Conservation (phyloP, 2,888 invertebrate species). For the Cephus pygmeus region DNA sequence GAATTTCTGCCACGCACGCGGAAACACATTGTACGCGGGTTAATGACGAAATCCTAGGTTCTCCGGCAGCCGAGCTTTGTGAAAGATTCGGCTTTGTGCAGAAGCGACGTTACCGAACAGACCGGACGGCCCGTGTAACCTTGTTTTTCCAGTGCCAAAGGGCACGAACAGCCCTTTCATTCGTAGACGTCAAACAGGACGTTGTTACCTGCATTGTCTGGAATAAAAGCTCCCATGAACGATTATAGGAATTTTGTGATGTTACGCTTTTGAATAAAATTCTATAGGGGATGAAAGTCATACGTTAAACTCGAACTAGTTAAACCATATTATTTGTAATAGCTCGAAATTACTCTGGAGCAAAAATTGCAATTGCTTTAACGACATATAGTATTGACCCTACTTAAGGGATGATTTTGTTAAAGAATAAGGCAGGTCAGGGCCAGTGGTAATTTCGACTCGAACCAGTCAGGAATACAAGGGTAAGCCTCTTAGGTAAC, state of each 20-base stretch:
- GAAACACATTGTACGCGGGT: slow-evolving; percentile 29
- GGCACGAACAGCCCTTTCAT: slow-evolving; percentile 13
- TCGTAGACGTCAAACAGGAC: slow-evolving; percentile 32
- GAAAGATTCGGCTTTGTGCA: slow-evolving; percentile 2
- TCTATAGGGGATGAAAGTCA: neutral
- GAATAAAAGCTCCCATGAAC: neutral
- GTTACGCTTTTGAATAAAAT: neutral
- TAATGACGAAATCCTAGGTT: slow-evolving; percentile 32
- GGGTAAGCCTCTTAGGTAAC: neutral
- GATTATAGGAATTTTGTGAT: neutral
- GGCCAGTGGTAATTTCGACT: neutral
- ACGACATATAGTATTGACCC: neutral
- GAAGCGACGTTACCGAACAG: slow-evolving; percentile 10
- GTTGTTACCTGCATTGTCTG: neutral
- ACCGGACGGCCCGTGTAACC: slow-evolving; percentile 29
- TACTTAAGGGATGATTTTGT: neutral
- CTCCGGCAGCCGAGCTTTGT: slow-evolving; percentile 23
- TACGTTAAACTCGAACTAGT: neutral
- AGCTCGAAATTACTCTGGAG: neutral
- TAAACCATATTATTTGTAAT: too few species aligned
- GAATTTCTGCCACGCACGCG: neutral
- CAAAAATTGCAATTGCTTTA: neutral
- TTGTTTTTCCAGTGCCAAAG: slow-evolving; percentile 25
- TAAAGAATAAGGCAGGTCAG: neutral
- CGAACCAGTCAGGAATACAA: slow-evolving; percentile 12